These are phyloP conservation scores for Conus betulinus DNA, from an alignment of 1,140 invertebrate genomes.

Conservation along the genomic window DNA sequence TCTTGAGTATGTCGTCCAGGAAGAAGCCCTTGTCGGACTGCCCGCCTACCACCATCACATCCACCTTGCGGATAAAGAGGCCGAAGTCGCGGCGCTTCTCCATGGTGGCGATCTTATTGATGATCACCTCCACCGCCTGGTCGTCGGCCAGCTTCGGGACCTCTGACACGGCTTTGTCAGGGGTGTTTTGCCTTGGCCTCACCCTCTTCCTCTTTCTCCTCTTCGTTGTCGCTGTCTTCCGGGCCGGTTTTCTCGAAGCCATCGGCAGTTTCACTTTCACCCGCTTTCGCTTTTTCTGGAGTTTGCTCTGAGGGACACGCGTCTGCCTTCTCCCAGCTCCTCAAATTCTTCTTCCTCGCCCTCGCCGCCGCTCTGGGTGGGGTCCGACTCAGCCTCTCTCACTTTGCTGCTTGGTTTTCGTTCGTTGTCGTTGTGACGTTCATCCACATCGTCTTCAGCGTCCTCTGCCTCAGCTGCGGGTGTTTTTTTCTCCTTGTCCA, in stretches of 20 bases:
- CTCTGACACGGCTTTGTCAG: background rate
- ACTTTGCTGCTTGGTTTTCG: background rate
- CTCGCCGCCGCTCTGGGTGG: background rate
- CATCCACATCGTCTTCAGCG: background rate
- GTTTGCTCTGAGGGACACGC: background rate
- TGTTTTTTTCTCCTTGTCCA: background rate
- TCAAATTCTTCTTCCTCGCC: constrained; percentile 9
- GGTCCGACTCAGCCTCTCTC: background rate
- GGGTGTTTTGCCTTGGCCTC: background rate
- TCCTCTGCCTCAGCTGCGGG: background rate
- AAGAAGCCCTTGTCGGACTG: constrained; percentile 29
- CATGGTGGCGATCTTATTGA: constrained; percentile 15
- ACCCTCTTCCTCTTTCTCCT: background rate
- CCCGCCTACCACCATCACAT: constrained; percentile 32
- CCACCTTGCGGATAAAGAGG: constrained; percentile 22
- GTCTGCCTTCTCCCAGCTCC: background rate
- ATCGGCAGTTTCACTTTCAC: background rate
- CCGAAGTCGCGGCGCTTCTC: constrained; percentile 31
- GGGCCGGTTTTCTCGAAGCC: background rate
- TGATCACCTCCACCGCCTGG: background rate
- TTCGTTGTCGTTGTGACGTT: background rate
- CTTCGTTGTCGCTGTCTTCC: background rate
- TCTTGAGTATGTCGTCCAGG: constrained; percentile 29
- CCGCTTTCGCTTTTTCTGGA: background rate
- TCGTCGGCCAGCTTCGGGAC: background rate